Evolutionary conservation across 1,140 invertebrate species (phyloP), one percentile per base, ranked within the genome.

Genomic region (Colletes gigas): DNA sequence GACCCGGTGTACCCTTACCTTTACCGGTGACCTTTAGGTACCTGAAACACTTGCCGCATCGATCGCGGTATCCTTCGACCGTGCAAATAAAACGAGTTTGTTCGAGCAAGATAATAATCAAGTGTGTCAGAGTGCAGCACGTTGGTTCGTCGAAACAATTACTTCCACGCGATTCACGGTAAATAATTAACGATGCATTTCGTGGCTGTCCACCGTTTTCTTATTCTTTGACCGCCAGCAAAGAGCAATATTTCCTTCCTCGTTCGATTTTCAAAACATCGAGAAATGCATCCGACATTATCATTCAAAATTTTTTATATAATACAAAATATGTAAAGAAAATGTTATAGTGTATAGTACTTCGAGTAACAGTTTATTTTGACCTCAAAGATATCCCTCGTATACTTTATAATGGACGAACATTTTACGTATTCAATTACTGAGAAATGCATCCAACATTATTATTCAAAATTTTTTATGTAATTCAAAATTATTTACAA

Each of bases 1-100:
- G 47, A 14, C 47, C 21, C 71, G n/a, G 30, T 67, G 60, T 59
- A 59, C 52, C 60, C 70, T 73, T 81, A 68, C 55, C 62, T 85
- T 81, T 77, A 74, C 60, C 69, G 78, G 15, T 84, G 84, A 85
- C 84, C 84, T 85, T 85, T 85, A 52, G 68, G 62, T 73, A 73
- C 15, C 17, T 70, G 67, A 84, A 83, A 78, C 65, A 65, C 41
- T 57, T 41, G 57, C 67, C n/a, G 50, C 57, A 85, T 82, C 83
- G 83, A 85, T 85, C 83, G 78, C 47, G 19, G 60, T 68, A 62
- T 62, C 59, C 83, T 69, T 60, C 55, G 77, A 15, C 59, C 47
- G 47, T 57, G 74, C 83, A 77, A 85, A 77, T 82, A 84, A 85
- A 85, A 85, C 79, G 54, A 70, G 65, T 74, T 65, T 57, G 19